Percentiles rank a stretch among this genome's conserved stretches.
Evolutionary conservation across 2,113 vertebrate species (phyloP).

Genomic region (Thryonomys swinderianus): DNA sequence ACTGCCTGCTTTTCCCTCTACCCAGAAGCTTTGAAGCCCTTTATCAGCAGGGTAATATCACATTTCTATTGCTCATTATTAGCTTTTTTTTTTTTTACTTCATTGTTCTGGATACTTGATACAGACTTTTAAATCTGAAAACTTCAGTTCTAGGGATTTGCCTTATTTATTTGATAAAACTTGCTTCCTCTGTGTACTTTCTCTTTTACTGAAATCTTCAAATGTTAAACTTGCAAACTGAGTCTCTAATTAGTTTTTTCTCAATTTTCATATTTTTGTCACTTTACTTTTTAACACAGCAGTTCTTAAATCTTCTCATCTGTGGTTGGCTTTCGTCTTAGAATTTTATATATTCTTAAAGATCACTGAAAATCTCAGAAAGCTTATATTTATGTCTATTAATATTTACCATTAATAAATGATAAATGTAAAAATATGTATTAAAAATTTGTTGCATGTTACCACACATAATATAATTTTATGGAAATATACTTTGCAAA

Average conservation of each 20-base stretch:
- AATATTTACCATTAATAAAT: background rate
- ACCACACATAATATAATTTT: background rate
- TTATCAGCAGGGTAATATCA: background rate
- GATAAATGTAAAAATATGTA: conserved; percentile 9
- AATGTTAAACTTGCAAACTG: background rate
- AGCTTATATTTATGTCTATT: background rate
- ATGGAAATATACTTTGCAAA: conserved; percentile 9
- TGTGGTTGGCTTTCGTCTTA: conserved; percentile 7
- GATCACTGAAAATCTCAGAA: background rate
- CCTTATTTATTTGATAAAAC: conserved; percentile 19
- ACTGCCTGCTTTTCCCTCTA: rapidly evolving
- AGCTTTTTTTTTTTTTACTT: background rate
- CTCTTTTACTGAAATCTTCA: background rate
- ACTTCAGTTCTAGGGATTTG: background rate
- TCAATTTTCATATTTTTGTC: background rate
- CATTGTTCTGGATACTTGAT: background rate
- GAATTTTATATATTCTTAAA: background rate
- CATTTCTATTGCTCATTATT: background rate
- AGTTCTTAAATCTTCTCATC: background rate
- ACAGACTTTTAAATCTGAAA: background rate
- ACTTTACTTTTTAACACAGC: background rate
- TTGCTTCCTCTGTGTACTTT: background rate
- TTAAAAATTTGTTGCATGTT: background rate
- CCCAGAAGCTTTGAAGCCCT: background rate
- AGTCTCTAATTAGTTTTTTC: background rate